phyloP scores from a whole-genome alignment of 2,888 invertebrate species.

The Urechis unicinctus region DNA sequence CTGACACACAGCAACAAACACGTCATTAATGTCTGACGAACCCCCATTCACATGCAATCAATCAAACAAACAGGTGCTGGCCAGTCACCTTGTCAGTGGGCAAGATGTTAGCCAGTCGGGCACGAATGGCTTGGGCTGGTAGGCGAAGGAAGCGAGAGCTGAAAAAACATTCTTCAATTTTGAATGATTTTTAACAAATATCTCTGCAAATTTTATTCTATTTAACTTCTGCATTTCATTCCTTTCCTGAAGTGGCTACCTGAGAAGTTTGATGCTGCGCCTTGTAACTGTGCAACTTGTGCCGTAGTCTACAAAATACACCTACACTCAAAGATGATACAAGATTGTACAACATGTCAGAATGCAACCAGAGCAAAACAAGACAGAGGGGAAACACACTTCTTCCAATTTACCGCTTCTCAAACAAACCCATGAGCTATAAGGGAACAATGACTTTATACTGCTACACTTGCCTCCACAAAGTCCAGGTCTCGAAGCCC shows the following conservation, averaged over 20 bases:
- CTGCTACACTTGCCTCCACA: constrained; percentile 22
- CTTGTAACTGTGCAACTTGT: not conserved
- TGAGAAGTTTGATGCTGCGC: not conserved
- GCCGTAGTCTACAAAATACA: constrained; percentile 42
- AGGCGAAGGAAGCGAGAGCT: constrained; percentile 2
- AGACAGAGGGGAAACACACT: too few relatives aligned
- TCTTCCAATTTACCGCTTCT: too few relatives aligned
- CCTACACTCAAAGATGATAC: constrained; percentile 26
- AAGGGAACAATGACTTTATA: not conserved
- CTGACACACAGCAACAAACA: too few relatives aligned
- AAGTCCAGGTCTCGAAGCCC: constrained; percentile 22
- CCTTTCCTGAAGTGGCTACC: too few relatives aligned
- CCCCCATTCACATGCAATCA: too few relatives aligned
- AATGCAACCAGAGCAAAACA: too few relatives aligned
- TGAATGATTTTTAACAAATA: too few relatives aligned
- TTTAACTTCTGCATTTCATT: too few relatives aligned
- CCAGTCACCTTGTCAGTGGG: not conserved
- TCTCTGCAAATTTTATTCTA: too few relatives aligned
- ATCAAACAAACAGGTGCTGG: too few relatives aligned
- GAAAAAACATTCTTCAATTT: not conserved
- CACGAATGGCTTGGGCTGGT: constrained; percentile 6
- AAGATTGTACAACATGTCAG: too few relatives aligned
- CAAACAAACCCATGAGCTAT: not conserved
- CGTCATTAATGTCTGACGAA: too few relatives aligned
- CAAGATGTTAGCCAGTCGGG: not conserved